Evolutionary conservation across 2,113 vertebrate species (phyloP), one percentile per base, ranked within the genome.

Genomic region (Malurus alboscapulatus): DNA sequence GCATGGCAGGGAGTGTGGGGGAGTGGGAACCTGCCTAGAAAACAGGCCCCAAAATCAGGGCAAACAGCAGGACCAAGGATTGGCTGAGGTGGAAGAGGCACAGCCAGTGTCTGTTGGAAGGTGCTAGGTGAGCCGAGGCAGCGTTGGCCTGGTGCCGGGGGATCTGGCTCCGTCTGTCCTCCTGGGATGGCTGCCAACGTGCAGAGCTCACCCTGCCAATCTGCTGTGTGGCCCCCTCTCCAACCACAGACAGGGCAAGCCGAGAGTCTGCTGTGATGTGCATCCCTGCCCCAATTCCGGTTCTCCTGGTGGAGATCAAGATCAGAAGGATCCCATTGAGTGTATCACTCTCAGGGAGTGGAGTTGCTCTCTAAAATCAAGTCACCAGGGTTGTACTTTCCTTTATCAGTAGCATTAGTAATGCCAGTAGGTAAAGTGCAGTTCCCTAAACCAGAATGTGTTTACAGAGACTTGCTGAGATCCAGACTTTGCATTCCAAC

Each of bases 151-250:
- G 21, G 22, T 1, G 7, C 40, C 3, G 2, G 0, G 1, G 18
- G 57, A 24, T 22, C 34, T 59, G 48, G 32, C 22, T 6, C 36
- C 0, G 0, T 20, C 47, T 0, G 0, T 9, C 11, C 18, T 32
- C 34, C 34, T n/a, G 12, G 32, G 24, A 53, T 29, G 9, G 44
- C 12, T 65, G 27, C 21, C 7, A 1, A 1, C 17, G 7, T 0
- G 0, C 3, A 2, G 19, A 4, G 4, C 36, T 55, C 0, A 0
- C n/a, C 45, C 54, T n/a, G 26, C 16, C 34, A 2, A 0, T 27
- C 15, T n/a, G 18, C 12, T 16, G 2, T 7, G 27, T 22, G 42
- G 4, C 32, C 5, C 17, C 19, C 42, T 42, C 2, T 0, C 27
- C 4, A 0, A 3, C 12, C 27, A 29, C 14, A 4, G 27, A 8